These are phyloP conservation scores for Xanthorhoe spadicearia DNA, from an alignment of 2,888 invertebrate genomes.

Conservation along the genomic window DNA sequence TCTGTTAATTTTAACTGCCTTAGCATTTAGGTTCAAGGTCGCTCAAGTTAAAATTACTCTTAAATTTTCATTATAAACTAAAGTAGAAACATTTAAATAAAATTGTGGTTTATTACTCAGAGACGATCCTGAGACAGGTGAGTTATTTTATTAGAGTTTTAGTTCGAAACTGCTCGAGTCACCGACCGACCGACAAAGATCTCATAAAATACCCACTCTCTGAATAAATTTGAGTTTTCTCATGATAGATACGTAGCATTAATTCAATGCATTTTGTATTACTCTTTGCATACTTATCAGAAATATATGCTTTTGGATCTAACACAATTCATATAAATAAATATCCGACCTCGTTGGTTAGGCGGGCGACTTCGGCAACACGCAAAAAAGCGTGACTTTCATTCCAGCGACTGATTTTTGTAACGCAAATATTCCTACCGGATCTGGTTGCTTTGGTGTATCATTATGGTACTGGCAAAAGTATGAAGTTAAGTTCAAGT, in stretches of 20 bases:
- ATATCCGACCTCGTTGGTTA: too few relatives aligned
- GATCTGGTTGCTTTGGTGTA: too few relatives aligned
- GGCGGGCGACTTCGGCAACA: too few relatives aligned
- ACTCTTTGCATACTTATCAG: too few relatives aligned
- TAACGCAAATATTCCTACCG: too few relatives aligned
- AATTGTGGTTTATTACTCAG: constrained; percentile 20
- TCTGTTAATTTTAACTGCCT: too few relatives aligned
- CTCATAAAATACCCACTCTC: constrained; percentile 29
- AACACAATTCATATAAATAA: too few relatives aligned
- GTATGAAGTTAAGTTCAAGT: too few relatives aligned
- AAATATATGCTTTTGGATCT: too few relatives aligned
- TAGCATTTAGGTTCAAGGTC: background rate
- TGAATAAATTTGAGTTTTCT: constrained; percentile 31
- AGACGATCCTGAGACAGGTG: constrained; percentile 22
- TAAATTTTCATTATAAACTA: background rate
- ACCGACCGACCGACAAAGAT: constrained; percentile 30
- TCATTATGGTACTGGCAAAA: too few relatives aligned
- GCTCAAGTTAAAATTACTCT: background rate
- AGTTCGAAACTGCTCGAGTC: constrained; percentile 32
- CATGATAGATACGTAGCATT: constrained; percentile 19
- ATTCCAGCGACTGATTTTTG: too few relatives aligned
- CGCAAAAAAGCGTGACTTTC: too few relatives aligned
- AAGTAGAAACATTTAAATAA: constrained; percentile 7
- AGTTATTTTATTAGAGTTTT: constrained; percentile 36
- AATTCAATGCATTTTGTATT: constrained; percentile 8